These are phyloP conservation scores for Ceyx erithaca DNA, from an alignment of 2,797 vertebrate species.

Conservation along the genomic window DNA sequence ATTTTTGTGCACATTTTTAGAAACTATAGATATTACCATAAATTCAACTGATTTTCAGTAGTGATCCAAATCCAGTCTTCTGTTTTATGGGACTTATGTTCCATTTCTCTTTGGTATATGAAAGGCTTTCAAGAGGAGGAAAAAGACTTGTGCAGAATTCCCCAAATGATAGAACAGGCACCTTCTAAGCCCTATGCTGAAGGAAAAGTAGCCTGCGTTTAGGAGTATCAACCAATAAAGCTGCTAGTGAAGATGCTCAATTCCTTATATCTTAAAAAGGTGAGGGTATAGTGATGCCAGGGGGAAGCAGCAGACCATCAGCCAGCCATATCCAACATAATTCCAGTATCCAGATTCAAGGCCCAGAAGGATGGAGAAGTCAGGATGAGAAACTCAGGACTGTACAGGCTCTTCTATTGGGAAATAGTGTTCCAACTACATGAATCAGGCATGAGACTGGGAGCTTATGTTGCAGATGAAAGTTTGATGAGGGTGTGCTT, in stretches of 20 bases:
- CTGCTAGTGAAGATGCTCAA: not conserved
- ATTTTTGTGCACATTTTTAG: not conserved
- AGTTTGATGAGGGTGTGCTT: not conserved
- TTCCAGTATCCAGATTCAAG: not conserved
- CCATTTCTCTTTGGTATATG: not conserved
- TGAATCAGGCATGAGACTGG: not conserved
- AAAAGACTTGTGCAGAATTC: not conserved
- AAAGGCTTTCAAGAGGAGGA: not conserved
- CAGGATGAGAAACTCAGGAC: not conserved
- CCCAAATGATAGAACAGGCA: not conserved
- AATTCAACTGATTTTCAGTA: not conserved
- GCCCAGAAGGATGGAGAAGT: not conserved
- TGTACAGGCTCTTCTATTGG: not conserved
- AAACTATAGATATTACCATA: not conserved
- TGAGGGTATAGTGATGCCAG: not conserved
- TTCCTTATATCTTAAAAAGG: not conserved
- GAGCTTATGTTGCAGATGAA: not conserved
- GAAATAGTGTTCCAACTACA: not conserved
- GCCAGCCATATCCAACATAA: not conserved
- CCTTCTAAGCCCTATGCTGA: not conserved
- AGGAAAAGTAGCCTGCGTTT: not conserved
- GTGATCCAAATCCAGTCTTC: not conserved
- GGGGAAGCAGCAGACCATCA: not conserved
- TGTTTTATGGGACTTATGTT: not conserved
- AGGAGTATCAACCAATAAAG: not conserved